Evolutionary conservation across 2,888 invertebrate genomes (phyloP).

Genomic region (Polymixis flavicincta): DNA sequence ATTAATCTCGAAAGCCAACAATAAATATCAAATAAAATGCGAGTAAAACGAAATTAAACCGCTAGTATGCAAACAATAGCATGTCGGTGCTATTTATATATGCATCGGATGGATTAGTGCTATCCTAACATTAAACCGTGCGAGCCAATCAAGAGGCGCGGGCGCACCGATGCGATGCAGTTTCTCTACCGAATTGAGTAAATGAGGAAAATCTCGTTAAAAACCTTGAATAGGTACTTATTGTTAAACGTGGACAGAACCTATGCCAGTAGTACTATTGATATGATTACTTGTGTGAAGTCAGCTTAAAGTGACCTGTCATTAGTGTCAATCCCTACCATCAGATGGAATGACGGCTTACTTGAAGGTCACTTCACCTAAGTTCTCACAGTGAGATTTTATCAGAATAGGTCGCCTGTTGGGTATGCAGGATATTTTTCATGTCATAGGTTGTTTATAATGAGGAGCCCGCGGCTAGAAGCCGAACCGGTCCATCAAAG

Average conservation of each 20-base stretch:
- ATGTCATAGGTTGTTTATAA: background rate
- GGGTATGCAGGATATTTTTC: too few relatives aligned
- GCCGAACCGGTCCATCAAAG: background rate
- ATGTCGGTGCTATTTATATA: conserved; percentile 56
- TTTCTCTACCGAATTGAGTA: conserved; percentile 26
- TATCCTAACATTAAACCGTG: conserved; percentile 67
- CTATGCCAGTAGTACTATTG: too few relatives aligned
- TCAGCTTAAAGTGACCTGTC: too few relatives aligned
- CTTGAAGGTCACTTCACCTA: too few relatives aligned
- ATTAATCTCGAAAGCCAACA: conserved; percentile 27
- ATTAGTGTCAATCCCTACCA: too few relatives aligned
- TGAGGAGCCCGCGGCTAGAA: background rate
- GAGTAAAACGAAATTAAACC: conserved; percentile 12
- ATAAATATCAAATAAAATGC: conserved; percentile 34
- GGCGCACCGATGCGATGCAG: conserved; percentile 38
- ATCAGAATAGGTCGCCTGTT: too few relatives aligned
- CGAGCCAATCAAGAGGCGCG: conserved; percentile 64
- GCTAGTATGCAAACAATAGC: conserved; percentile 55
- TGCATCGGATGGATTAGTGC: conserved; percentile 72
- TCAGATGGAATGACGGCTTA: too few relatives aligned
- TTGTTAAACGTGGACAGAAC: background rate
- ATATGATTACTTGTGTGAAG: too few relatives aligned
- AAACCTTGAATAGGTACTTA: conserved; percentile 22
- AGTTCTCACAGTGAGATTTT: too few relatives aligned
- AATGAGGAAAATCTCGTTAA: conserved; percentile 38